Conservation (phyloP, 2,888 invertebrate genomes). For the Folsomia manolachei region DNA sequence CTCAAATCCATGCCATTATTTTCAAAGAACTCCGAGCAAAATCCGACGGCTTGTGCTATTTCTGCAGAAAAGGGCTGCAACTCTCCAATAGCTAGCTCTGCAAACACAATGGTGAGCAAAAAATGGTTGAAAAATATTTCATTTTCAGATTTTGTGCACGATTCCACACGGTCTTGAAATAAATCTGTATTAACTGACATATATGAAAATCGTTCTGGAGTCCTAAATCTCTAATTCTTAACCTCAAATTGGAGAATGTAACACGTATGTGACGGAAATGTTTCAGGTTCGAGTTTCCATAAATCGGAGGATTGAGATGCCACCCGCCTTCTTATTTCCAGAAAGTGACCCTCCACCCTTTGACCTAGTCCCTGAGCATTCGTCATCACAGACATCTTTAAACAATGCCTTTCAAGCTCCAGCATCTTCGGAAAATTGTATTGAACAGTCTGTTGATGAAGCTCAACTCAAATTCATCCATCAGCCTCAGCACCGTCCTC, state of each 20-base stretch:
- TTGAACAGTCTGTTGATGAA: slow-evolving; percentile 20
- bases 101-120: neutral
- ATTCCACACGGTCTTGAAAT: neutral
- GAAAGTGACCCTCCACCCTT: slow-evolving; percentile 67
- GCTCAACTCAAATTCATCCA: too few species aligned
- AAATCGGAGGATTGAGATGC: slow-evolving; percentile 76
- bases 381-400: slow-evolving; percentile 33
- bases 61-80: neutral
- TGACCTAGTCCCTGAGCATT: slow-evolving; percentile 57
- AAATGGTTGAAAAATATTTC: neutral
- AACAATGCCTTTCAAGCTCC: slow-evolving; percentile 24
- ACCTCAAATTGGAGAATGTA: too few species aligned
- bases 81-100: neutral
- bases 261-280: too few species aligned
- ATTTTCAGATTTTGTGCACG: neutral
- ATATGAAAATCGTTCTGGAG: neutral
- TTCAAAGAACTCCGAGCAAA: slow-evolving; percentile 62
- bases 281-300: slow-evolving; percentile 68
- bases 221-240: too few species aligned
- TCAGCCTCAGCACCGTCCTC: slow-evolving; percentile 22
- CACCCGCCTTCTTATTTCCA: slow-evolving; percentile 75
- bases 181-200: neutral
- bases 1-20: slow-evolving; percentile 82
- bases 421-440: slow-evolving; percentile 19
- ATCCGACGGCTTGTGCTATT: slow-evolving; percentile 10